Conservation (phyloP, 2,888 invertebrate species). For the Lasius fuliginosus region DNA sequence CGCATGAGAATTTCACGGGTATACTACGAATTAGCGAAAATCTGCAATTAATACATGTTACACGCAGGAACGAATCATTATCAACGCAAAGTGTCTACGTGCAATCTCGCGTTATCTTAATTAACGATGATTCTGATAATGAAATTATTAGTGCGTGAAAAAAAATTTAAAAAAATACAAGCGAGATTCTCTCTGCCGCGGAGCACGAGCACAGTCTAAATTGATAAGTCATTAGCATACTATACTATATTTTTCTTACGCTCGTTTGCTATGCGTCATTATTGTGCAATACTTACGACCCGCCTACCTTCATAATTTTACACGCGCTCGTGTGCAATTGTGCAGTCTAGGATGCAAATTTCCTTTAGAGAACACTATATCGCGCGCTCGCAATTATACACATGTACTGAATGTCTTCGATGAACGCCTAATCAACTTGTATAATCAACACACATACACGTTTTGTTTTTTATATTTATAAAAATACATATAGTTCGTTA, state of each 20-base stretch:
- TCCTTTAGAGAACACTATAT: slow-evolving; percentile 48
- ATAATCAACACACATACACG: neutral
- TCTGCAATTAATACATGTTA: slow-evolving; percentile 43
- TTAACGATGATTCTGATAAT: slow-evolving; percentile 25
- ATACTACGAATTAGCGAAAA: slow-evolving; percentile 42
- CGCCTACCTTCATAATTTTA: slow-evolving; percentile 45
- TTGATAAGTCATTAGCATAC: slow-evolving; percentile 41
- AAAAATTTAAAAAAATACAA: neutral
- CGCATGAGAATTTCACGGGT: slow-evolving; percentile 11
- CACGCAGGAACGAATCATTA: neutral
- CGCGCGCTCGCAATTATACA: slow-evolving; percentile 25
- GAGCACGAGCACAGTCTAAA: slow-evolving; percentile 4
- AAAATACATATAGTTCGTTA: slow-evolving; percentile 17
- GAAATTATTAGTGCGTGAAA: slow-evolving; percentile 6
- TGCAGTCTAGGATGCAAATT: slow-evolving; percentile 56
- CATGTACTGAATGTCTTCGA: slow-evolving; percentile 9
- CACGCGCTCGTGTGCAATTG: slow-evolving; percentile 57
- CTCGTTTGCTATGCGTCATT: slow-evolving; percentile 52
- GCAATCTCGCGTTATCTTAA: neutral
- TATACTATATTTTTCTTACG: slow-evolving; percentile 37
- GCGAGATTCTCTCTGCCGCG: neutral
- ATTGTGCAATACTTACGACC: slow-evolving; percentile 45
- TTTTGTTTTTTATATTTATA: slow-evolving; percentile 19
- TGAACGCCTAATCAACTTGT: neutral
- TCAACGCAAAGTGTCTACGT: neutral